Evolutionary conservation across 2,113 vertebrate species (phyloP).

Genomic region (Zosterops pallidus): DNA sequence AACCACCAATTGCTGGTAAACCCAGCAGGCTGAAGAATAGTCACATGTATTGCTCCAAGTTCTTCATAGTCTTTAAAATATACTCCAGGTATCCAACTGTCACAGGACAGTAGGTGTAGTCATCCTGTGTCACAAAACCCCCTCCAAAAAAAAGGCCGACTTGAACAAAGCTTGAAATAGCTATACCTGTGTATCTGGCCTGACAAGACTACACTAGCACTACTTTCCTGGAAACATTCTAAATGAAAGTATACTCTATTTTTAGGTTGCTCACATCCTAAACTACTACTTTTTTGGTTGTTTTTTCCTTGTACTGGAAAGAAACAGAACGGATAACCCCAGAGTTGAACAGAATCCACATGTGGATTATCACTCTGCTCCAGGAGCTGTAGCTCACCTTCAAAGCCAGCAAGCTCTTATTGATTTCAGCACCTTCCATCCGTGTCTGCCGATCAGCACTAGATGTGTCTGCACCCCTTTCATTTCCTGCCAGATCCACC

Average conservation of each 20-base stretch:
- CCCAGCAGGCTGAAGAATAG: not conserved
- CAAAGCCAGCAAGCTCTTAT: conserved; percentile 92
- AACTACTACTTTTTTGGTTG: not conserved
- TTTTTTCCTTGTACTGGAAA: not conserved
- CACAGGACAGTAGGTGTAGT: not conserved
- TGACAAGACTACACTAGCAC: not conserved
- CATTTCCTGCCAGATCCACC: conserved; percentile 96
- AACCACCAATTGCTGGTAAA: not conserved
- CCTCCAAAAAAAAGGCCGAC: not conserved
- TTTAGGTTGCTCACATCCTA: not conserved
- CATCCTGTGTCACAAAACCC: not conserved
- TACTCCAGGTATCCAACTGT: not conserved
- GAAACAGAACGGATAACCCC: not conserved
- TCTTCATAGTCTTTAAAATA: not conserved
- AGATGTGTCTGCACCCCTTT: conserved; percentile 89
- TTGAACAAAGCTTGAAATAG: not conserved
- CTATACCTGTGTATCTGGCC: not conserved
- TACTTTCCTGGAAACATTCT: not conserved
- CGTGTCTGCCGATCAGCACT: conserved; percentile 89
- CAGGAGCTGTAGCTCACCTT: conserved; percentile 80
- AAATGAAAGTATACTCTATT: not conserved
- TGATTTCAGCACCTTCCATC: conserved; percentile 94
- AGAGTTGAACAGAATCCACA: not conserved
- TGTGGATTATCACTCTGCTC: not conserved
- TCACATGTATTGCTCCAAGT: not conserved